These are phyloP conservation scores for Drosophila cyrtoloma DNA, from an alignment of 2,888 invertebrate species.

Conservation along the genomic window DNA sequence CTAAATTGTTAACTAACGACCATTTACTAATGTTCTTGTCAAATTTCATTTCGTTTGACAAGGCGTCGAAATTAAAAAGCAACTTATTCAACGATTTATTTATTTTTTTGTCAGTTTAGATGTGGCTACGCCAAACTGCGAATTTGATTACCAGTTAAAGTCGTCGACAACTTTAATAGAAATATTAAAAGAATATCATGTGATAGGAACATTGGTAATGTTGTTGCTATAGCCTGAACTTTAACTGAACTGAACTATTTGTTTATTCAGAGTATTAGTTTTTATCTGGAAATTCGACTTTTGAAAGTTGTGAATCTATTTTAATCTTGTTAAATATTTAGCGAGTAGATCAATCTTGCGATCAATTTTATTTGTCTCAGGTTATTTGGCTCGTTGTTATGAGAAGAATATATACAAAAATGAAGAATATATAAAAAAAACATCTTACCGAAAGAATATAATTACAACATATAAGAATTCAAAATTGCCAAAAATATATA, in stretches of 20 bases:
- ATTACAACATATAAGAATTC: not conserved
- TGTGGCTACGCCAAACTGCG: not conserved
- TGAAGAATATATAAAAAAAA: too few relatives aligned
- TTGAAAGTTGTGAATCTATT: not conserved
- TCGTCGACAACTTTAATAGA: not conserved
- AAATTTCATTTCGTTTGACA: not conserved
- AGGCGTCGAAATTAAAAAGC: not conserved
- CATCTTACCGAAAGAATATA: not conserved
- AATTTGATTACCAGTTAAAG: not conserved
- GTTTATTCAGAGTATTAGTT: not conserved
- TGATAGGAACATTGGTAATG: not conserved
- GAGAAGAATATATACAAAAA: not conserved
- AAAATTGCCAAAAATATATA: not conserved
- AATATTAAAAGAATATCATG: not conserved
- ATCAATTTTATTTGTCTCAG: not conserved
- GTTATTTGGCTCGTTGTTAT: not conserved
- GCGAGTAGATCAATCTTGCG: not conserved
- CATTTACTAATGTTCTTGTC: constrained; percentile 8
- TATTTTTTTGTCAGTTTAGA: not conserved
- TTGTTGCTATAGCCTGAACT: not conserved
- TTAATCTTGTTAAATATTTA: not conserved
- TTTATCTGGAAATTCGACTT: not conserved
- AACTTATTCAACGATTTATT: not conserved
- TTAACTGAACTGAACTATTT: not conserved
- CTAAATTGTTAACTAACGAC: constrained; percentile 7